A percentile compares a stretch with the other conserved stretches of the same genome.
These are phyloP conservation scores for Macquaria ambigua DNA, from an alignment of 2,113 vertebrate species.

Conservation along the genomic window DNA sequence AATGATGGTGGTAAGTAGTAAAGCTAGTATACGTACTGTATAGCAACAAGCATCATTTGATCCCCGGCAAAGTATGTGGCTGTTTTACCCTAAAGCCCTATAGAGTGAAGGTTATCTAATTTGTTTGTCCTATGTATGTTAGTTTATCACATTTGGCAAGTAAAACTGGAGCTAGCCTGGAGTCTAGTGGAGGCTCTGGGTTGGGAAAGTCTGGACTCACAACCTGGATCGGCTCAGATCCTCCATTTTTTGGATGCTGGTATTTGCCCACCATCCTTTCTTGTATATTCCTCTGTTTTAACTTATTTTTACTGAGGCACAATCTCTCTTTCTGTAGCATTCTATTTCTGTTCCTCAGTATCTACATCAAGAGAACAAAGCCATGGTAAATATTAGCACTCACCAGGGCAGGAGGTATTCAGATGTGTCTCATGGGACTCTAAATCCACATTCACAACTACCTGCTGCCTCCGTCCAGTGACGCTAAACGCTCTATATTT, in stretches of 20 bases:
- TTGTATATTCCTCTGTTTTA: not conserved
- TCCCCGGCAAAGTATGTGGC: not conserved
- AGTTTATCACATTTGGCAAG: not conserved
- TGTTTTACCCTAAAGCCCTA: not conserved
- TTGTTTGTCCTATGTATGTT: not conserved
- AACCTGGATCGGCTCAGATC: not conserved
- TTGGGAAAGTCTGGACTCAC: not conserved
- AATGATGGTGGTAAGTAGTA: not conserved
- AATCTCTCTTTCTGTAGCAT: not conserved
- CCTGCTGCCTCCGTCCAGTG: conserved; percentile 6
- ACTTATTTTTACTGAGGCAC: not conserved
- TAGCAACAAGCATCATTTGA: not conserved
- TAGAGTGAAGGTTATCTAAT: not conserved
- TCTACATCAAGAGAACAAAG: conserved; percentile 15
- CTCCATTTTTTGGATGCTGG: not conserved
- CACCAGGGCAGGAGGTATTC: conserved; percentile 18
- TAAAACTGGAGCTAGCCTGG: not conserved
- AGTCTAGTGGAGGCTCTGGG: not conserved
- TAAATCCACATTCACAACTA: conserved; percentile 32
- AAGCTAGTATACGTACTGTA: not conserved
- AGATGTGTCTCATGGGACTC: conserved; percentile 20
- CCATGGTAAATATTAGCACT: conserved; percentile 8
- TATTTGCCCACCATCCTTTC: not conserved
- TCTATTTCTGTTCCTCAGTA: conserved; percentile 4
- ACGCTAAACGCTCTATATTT: not conserved